phyloP scores from a whole-genome alignment of 2,797 vertebrate genomes.

The Chelonia mydas region DNA sequence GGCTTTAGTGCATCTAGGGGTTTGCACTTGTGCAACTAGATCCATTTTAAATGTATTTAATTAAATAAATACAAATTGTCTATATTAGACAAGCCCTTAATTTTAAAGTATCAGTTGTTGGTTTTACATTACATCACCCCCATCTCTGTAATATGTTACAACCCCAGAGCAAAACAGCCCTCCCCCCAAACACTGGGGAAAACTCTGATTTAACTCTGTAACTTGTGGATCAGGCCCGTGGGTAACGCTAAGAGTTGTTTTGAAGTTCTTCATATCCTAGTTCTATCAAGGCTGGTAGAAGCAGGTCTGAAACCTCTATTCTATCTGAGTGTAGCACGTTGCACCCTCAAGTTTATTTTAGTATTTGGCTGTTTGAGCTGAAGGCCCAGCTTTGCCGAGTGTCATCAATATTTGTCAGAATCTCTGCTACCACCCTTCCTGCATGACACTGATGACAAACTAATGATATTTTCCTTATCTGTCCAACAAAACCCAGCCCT shows the following conservation, averaged over 20 bases:
- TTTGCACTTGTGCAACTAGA: too few species aligned
- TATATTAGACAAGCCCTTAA: not conserved
- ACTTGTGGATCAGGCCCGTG: not conserved
- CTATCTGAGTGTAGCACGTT: rapidly evolving
- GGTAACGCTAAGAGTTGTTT: not conserved
- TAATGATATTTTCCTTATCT: conserved; percentile 54
- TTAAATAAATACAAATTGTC: too few species aligned
- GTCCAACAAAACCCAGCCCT: conserved; percentile 13
- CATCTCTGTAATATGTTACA: not conserved
- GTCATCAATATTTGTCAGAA: conserved; percentile 29
- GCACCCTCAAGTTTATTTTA: not conserved
- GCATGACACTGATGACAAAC: not conserved
- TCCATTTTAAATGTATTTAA: too few species aligned
- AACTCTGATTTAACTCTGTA: not conserved
- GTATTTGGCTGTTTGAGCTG: conserved; percentile 19
- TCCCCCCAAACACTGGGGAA: not conserved
- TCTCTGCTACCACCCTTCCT: not conserved
- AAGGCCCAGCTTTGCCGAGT: not conserved
- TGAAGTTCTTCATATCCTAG: not conserved
- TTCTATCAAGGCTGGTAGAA: not conserved
- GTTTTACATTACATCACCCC: not conserved
- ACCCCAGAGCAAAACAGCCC: not conserved
- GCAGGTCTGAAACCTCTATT: not conserved
- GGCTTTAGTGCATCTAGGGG: not conserved
- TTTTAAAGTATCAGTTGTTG: not conserved